phyloP scores from a whole-genome alignment of 1,140 invertebrate genomes.

The Caenorhabditis tropicalis region DNA sequence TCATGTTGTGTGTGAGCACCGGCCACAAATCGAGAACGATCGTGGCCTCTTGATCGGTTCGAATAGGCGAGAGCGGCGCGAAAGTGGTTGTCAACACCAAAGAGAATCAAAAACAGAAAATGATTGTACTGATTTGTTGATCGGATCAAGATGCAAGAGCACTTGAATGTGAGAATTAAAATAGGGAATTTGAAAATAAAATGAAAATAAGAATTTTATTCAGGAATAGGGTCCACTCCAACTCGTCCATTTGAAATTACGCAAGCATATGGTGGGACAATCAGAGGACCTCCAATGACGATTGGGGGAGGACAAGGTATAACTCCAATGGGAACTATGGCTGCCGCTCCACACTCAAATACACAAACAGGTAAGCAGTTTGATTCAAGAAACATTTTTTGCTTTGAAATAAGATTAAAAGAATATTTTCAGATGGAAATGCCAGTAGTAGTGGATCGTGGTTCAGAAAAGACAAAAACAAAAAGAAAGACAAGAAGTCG shows the following conservation, averaged over 20 bases:
- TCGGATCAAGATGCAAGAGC: background rate
- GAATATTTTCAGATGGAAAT: background rate
- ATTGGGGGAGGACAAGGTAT: conserved; percentile 11
- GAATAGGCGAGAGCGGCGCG: background rate
- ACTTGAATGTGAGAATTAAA: conserved; percentile 24
- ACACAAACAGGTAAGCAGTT: conserved; percentile 8
- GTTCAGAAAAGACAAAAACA: conserved; percentile 50
- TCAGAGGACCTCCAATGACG: conserved; percentile 15
- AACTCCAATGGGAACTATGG: conserved; percentile 23
- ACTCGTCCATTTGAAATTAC: conserved; percentile 2
- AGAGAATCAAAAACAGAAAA: background rate
- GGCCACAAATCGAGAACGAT: background rate
- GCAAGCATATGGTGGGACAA: conserved; percentile 8
- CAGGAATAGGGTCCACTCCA: conserved; percentile 28
- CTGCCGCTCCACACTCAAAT: background rate
- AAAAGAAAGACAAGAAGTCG: conserved; percentile 61
- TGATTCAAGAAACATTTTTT: background rate
- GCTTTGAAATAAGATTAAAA: background rate
- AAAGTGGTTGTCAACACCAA: background rate
- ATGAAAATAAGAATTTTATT: background rate
- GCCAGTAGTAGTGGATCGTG: conserved; percentile 3
- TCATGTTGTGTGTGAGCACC: conserved; percentile 32
- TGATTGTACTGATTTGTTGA: background rate
- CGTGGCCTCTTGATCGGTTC: conserved; percentile 30
- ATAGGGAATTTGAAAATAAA: background rate